phyloP scores from a whole-genome alignment of 2,797 vertebrate genomes.

The Malurus splendens region DNA sequence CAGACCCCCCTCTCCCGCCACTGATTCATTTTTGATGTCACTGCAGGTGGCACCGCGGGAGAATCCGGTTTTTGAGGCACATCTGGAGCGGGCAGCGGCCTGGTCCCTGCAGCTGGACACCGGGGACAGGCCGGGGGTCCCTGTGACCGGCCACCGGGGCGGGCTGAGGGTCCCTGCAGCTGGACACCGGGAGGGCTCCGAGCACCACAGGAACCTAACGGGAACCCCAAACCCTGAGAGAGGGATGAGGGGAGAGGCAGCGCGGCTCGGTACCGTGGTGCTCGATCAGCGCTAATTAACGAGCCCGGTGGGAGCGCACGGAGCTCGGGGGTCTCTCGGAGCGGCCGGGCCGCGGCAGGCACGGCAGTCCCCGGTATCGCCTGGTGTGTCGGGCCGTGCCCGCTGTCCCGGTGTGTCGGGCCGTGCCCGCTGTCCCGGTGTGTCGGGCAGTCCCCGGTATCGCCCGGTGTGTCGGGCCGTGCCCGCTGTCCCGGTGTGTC shows the following conservation, averaged over 20 bases:
- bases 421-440: neutral
- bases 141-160: neutral
- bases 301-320: neutral
- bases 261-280: neutral
- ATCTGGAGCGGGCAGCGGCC: neutral
- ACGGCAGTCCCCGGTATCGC: neutral
- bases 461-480: no score
- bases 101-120: neutral
- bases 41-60: neutral
- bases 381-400: neutral
- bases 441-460: no score
- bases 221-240: neutral
- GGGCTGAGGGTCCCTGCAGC: no score
- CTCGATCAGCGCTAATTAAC: neutral
- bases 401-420: neutral
- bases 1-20: neutral
- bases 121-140: neutral
- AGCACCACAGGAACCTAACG: neutral
- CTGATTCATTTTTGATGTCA: neutral
- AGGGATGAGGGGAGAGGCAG: neutral
- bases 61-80: fast-evolving
- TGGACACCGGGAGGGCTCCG: neutral
- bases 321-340: neutral
- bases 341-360: neutral
- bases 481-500: no score